phyloP scores from a whole-genome alignment of 2,888 invertebrate genomes.

The Hoplodrina ambigua region DNA sequence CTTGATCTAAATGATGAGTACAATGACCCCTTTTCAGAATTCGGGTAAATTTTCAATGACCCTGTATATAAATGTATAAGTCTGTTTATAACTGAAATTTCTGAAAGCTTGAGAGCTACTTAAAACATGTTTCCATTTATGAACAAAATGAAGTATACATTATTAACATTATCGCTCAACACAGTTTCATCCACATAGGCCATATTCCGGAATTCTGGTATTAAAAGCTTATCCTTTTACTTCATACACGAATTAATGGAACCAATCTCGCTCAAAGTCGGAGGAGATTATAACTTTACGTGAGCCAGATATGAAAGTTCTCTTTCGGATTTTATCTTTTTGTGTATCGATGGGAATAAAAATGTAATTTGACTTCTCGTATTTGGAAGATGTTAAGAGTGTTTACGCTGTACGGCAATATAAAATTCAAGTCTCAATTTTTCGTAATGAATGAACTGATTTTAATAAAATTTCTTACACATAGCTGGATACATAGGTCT shows the following conservation, averaged over 20 bases:
- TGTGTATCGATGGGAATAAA: constrained; percentile 47
- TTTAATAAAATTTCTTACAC: no score
- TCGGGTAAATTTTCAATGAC: no score
- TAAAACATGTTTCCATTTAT: constrained; percentile 7
- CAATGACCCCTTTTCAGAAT: no score
- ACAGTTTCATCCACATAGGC: constrained; percentile 26
- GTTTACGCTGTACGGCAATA: constrained; percentile 1
- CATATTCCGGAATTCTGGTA: constrained; percentile 43
- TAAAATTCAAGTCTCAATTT: no score
- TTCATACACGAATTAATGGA: constrained; percentile 63
- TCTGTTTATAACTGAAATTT: neutral
- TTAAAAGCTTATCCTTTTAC: constrained; percentile 65
- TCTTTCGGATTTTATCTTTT: constrained; percentile 54
- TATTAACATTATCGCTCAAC: constrained; percentile 28
- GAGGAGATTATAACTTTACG: constrained; percentile 65
- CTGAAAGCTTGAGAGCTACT: neutral
- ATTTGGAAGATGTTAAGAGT: constrained; percentile 35
- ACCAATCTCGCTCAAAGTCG: constrained; percentile 63
- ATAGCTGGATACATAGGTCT: no score
- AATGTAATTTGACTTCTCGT: constrained; percentile 54
- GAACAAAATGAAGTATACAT: constrained; percentile 17
- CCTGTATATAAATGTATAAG: no score
- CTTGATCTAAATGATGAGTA: no score
- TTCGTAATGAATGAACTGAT: no score
- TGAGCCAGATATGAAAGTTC: constrained; percentile 59